Evolutionary conservation across 2,113 vertebrate genomes (phyloP).

Genomic region (Sigmodon hispidus): DNA sequence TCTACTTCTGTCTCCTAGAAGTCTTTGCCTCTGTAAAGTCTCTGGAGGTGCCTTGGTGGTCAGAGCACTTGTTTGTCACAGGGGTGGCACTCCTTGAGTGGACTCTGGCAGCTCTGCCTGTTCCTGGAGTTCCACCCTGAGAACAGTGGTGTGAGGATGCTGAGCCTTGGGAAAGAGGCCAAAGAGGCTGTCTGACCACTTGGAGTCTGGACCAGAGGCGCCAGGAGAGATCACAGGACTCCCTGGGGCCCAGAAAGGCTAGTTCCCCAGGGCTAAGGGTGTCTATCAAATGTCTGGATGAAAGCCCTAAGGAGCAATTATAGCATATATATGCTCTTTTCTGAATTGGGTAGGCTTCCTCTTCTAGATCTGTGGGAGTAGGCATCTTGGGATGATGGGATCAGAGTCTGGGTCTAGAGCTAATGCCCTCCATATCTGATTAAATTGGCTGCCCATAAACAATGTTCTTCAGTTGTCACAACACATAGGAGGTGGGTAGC

Average conservation of each 20-base stretch:
- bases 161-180: constrained; percentile 32
- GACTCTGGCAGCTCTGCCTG: neutral
- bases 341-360: neutral
- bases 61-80: neutral
- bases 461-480: neutral
- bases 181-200: constrained; percentile 19
- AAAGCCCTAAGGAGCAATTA: neutral
- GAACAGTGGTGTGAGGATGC: neutral
- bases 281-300: constrained; percentile 35
- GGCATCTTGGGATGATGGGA: neutral
- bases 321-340: neutral
- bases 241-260: neutral
- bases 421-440: neutral
- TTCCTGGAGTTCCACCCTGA: neutral
- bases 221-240: neutral
- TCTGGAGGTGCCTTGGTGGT: neutral
- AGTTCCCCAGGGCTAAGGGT: neutral
- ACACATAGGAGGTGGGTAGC: neutral
- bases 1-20: neutral
- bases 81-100: neutral
- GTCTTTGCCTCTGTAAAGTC: neutral
- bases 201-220: neutral
- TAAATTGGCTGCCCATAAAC: neutral
- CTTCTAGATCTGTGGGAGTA: neutral
- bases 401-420: neutral